Conservation (phyloP, 1,140 invertebrate species). For the Panagrolaimus sp. region DNA sequence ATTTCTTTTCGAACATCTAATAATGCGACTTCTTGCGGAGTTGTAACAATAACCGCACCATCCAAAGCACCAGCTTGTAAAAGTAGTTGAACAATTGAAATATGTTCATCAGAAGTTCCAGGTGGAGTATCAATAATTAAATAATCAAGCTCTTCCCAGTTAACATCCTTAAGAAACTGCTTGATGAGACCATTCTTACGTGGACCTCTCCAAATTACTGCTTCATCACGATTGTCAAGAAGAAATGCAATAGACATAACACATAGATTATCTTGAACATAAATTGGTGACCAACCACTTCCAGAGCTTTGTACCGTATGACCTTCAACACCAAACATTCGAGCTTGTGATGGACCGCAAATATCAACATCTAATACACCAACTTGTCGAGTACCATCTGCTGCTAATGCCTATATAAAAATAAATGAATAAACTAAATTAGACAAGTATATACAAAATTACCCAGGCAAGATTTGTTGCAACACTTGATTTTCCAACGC, state of each 20-base stretch:
- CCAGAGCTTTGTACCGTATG: constrained; percentile 78
- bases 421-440: too few species aligned
- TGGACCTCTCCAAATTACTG: constrained; percentile 89
- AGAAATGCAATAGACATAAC: constrained; percentile 90
- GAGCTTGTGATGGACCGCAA: constrained; percentile 73
- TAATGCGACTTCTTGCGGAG: constrained; percentile 60
- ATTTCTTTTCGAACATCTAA: constrained; percentile 84
- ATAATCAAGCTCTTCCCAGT: constrained; percentile 82
- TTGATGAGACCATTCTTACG: constrained; percentile 91
- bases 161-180: constrained; percentile 86
- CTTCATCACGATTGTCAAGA: constrained; percentile 71
- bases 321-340: constrained; percentile 64
- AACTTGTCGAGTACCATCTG: constrained; percentile 64
- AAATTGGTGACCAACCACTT: constrained; percentile 90
- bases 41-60: constrained; percentile 60
- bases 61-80: constrained; percentile 57
- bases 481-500: constrained; percentile 82
- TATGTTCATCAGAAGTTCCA: constrained; percentile 91
- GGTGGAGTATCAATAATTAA: constrained; percentile 86
- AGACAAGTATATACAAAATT: too few species aligned
- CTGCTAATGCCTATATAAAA: constrained; percentile 74
- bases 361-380: constrained; percentile 85
- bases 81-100: constrained; percentile 69
- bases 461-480: constrained; percentile 76
- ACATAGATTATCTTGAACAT: constrained; percentile 76